Conservation (phyloP, 2,113 vertebrate genomes). For the Ptilonorhynchus violaceus region DNA sequence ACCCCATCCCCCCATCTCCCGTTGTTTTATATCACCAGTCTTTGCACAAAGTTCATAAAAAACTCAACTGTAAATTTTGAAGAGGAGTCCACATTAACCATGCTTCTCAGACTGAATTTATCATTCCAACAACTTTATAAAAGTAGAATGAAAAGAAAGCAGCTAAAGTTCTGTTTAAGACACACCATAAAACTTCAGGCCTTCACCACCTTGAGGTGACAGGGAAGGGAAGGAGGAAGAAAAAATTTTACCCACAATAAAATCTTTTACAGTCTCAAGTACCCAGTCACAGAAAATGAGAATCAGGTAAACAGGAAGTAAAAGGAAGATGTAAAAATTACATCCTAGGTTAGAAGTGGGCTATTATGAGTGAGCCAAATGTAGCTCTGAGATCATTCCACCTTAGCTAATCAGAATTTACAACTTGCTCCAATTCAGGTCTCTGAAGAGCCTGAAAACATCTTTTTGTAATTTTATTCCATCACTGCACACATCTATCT, state of each 20-base stretch:
- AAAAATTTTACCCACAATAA: background rate
- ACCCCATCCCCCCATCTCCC: rapidly evolving
- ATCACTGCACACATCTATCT: background rate
- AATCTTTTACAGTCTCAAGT: background rate
- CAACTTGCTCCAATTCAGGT: background rate
- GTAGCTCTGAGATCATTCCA: background rate
- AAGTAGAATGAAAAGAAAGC: background rate
- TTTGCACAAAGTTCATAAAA: background rate
- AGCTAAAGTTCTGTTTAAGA: background rate
- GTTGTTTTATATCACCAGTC: background rate
- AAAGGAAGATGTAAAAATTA: background rate
- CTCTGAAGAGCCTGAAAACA: background rate
- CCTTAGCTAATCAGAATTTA: background rate
- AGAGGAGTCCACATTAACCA: background rate
- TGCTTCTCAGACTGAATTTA: background rate
- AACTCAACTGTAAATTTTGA: background rate
- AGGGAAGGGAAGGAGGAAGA: background rate
- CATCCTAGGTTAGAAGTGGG: background rate
- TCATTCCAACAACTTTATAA: background rate
- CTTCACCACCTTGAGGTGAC: background rate
- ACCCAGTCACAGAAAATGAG: background rate
- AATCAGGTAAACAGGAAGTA: background rate
- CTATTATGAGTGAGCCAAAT: background rate
- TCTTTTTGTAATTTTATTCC: background rate
- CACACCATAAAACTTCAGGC: background rate